A percentile compares a stretch with the other conserved stretches of the same genome.
These are phyloP conservation scores for Branchinecta lynchi DNA, from an alignment of 1,140 invertebrate species.

Conservation along the genomic window DNA sequence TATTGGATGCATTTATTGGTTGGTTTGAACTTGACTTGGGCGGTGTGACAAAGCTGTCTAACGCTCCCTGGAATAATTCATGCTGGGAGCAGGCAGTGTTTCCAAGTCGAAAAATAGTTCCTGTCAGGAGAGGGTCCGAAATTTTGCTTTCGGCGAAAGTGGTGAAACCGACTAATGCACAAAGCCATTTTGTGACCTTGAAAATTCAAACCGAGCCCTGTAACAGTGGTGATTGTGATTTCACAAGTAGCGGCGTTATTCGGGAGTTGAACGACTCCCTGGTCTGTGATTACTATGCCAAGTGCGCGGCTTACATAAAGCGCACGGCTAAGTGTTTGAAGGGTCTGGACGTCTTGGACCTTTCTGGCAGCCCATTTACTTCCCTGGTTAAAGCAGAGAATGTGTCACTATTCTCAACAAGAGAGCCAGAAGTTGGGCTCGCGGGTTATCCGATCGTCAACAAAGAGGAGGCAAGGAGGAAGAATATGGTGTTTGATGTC, in stretches of 20 bases:
- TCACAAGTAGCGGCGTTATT: neutral
- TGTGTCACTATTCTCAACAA: neutral
- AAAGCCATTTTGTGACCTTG: neutral
- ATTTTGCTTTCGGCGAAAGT: neutral
- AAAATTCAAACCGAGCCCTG: neutral
- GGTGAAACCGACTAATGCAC: neutral
- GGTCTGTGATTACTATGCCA: neutral
- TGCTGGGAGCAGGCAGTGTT: conserved; percentile 36
- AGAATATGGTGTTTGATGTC: neutral
- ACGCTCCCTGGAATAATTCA: conserved; percentile 23
- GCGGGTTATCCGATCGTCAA: neutral
- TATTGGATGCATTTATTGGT: conserved; percentile 30
- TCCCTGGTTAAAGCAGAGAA: neutral
- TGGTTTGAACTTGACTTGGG: conserved; percentile 34
- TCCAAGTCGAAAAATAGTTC: conserved; percentile 21
- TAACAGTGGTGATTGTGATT: neutral
- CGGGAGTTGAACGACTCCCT: neutral
- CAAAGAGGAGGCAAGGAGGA: neutral
- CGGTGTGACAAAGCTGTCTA: conserved; percentile 27
- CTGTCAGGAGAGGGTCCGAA: neutral
- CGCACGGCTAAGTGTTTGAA: neutral
- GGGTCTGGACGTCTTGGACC: neutral
- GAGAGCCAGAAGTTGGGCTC: neutral
- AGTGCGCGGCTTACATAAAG: neutral
- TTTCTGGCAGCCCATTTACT: neutral